A percentile compares a stretch with the other conserved stretches of the same genome.
These are phyloP conservation scores for Acropora yongei DNA, from an alignment of 64 coral and sea anemone species.

Conservation along the genomic window DNA sequence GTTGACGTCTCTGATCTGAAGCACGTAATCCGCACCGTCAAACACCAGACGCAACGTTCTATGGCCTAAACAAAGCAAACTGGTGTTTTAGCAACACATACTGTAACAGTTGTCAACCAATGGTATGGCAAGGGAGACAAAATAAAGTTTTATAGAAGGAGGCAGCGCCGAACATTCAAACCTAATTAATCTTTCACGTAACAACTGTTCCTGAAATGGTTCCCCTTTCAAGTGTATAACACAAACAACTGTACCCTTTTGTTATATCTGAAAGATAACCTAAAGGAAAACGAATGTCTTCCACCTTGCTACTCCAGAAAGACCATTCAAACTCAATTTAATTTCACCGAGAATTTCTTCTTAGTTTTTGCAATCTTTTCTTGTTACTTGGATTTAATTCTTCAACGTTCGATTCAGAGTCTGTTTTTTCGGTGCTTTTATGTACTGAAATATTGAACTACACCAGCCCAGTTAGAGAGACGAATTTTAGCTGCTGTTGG, in stretches of 20 bases:
- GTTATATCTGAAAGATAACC: background rate
- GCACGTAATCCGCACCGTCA: conserved; percentile 11
- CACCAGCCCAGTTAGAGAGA: background rate
- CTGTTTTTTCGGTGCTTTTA: background rate
- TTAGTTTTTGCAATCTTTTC: conserved; percentile 12
- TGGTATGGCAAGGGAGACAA: background rate
- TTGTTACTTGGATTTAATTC: conserved; percentile 9
- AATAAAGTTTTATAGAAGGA: background rate
- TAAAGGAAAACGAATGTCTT: background rate
- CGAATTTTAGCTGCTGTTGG: background rate
- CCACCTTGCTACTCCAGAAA: background rate
- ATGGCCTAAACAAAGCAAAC: conserved; percentile 11
- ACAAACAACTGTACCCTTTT: conserved; percentile 1
- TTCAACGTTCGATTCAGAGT: conserved; percentile 6
- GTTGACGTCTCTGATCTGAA: background rate
- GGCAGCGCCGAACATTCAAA: background rate
- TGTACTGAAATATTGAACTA: background rate
- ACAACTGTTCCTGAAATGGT: conserved; percentile 7
- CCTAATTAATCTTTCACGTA: background rate
- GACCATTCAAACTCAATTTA: background rate
- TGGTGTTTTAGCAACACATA: background rate
- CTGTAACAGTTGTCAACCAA: background rate
- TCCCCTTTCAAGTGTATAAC: background rate
- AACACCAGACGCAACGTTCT: conserved; percentile 8
- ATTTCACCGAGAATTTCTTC: background rate